Conservation (phyloP, 2,797 vertebrate species). For the Sus cebifrons region DNA sequence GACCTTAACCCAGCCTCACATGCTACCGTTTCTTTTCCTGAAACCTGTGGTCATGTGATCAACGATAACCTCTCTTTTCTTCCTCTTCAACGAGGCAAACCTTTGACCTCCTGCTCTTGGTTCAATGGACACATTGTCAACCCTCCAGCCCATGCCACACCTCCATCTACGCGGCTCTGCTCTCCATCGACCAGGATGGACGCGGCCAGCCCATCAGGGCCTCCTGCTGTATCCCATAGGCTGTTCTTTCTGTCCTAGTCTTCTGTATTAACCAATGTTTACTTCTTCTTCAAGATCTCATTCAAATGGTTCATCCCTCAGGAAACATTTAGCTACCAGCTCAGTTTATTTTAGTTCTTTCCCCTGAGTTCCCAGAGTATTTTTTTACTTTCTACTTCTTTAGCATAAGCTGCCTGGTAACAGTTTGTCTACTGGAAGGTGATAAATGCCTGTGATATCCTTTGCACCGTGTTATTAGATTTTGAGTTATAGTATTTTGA, state of each 20-base stretch:
- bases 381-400: fast-evolving
- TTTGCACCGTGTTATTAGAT: background rate
- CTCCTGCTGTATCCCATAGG: background rate
- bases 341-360: background rate
- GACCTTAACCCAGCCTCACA: no score
- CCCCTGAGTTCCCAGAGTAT: background rate
- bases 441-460: background rate
- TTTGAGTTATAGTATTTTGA: background rate
- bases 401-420: fast-evolving
- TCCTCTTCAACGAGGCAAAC: background rate
- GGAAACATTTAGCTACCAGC: background rate
- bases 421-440: fast-evolving
- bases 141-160: fast-evolving
- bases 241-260: background rate
- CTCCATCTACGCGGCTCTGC: fast-evolving
- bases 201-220: fast-evolving
- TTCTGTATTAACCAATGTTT: fast-evolving
- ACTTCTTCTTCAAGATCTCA: no score
- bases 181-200: fast-evolving
- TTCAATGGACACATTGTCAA: fast-evolving
- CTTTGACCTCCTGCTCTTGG: fast-evolving
- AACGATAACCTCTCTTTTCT: background rate
- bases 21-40: background rate
- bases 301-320: background rate
- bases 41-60: background rate